Conservation (phyloP, 2,113 vertebrate genomes). For the Paracanthobrama guichenoti region DNA sequence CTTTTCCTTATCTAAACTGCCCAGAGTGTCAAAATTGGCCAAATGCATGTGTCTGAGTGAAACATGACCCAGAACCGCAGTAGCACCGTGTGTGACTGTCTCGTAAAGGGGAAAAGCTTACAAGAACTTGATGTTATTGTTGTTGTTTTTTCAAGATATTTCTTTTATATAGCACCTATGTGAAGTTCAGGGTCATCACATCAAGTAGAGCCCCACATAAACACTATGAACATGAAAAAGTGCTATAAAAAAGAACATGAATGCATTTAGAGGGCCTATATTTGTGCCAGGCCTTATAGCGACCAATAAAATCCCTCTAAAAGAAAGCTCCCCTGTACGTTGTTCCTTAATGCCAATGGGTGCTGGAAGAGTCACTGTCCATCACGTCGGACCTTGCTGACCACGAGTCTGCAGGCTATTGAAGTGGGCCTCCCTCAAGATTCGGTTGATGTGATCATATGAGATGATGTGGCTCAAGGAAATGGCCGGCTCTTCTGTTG, state of each 20-base stretch:
- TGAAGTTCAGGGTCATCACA: constrained; percentile 45
- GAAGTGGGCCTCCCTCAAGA: constrained; percentile 96
- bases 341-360: constrained; percentile 55
- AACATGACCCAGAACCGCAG: not conserved
- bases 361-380: constrained; percentile 65
- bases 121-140: constrained; percentile 11
- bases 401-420: constrained; percentile 92
- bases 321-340: constrained; percentile 24
- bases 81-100: constrained; percentile 43
- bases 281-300: constrained; percentile 31
- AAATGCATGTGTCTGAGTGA: not conserved
- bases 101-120: constrained; percentile 21
- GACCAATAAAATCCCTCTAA: constrained; percentile 1
- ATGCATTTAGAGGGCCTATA: constrained; percentile 61
- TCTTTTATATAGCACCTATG: constrained; percentile 59
- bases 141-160: constrained; percentile 24
- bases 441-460: constrained; percentile 90
- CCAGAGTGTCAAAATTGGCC: not conserved
- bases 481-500: constrained; percentile 60
- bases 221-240: constrained; percentile 47
- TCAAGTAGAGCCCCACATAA: constrained; percentile 46
- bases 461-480: constrained; percentile 66
- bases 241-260: constrained; percentile 47
- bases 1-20: not conserved
- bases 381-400: constrained; percentile 78